These are phyloP conservation scores for Hydropsyche tenuis DNA, from an alignment of 1,140 invertebrate genomes.

Conservation along the genomic window DNA sequence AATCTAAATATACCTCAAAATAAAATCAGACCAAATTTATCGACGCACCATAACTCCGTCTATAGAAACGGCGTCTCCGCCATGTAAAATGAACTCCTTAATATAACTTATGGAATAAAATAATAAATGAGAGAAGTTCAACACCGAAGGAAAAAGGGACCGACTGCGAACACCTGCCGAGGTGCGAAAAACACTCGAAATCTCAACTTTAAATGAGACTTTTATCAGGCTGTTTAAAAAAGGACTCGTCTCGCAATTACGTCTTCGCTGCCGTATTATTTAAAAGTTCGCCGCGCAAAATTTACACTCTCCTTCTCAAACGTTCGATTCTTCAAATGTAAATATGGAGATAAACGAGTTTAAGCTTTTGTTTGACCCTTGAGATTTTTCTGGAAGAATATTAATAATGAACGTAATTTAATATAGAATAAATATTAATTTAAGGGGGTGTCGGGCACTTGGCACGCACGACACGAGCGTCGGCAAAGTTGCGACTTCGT, in stretches of 20 bases:
- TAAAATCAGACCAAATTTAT: too few species aligned
- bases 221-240: conserved; percentile 39
- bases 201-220: conserved; percentile 41
- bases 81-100: conserved; percentile 11
- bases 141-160: neutral
- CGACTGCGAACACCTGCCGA: conserved; percentile 17
- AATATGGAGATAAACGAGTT: neutral
- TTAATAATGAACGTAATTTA: neutral
- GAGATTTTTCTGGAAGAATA: too few species aligned
- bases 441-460: neutral
- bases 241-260: conserved; percentile 33
- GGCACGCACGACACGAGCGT: conserved; percentile 17
- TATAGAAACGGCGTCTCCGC: neutral
- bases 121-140: conserved; percentile 36
- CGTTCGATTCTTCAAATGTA: neutral
- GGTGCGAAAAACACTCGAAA: conserved; percentile 35
- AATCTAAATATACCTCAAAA: too few species aligned
- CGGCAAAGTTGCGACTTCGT: conserved; percentile 42
- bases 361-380: neutral
- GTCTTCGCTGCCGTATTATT: conserved; percentile 18
- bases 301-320: neutral
- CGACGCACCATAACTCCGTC: too few species aligned
- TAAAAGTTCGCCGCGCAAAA: conserved; percentile 27
- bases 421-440: conserved; percentile 21
- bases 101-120: conserved; percentile 37